These are phyloP conservation scores for Acanthosepion esculentum DNA, from an alignment of 2,888 invertebrate genomes.

Conservation along the genomic window DNA sequence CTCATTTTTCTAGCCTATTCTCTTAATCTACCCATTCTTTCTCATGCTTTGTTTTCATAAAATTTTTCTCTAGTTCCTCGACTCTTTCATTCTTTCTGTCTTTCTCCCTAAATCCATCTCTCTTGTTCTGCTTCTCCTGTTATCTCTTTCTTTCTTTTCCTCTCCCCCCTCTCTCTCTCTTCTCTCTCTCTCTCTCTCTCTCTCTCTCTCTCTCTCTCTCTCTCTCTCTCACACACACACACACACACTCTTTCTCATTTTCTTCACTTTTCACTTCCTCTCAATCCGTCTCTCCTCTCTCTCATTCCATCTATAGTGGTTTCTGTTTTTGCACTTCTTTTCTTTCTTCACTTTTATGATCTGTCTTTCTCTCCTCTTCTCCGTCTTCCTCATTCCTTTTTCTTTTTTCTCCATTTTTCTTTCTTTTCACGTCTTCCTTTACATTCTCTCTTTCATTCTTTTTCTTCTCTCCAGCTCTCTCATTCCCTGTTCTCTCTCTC, in stretches of 20 bases:
- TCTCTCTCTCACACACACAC: background rate
- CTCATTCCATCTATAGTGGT: background rate
- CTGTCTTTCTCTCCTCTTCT: background rate
- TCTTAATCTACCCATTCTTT: too few relatives aligned
- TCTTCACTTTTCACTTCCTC: background rate
- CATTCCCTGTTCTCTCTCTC: background rate
- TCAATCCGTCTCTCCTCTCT: background rate
- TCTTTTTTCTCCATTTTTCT: background rate
- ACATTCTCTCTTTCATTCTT: background rate
- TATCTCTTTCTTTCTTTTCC: background rate
- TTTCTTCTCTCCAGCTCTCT: background rate
- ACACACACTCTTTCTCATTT: background rate
- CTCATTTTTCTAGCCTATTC: too few relatives aligned
- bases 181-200: background rate
- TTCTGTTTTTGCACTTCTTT: background rate
- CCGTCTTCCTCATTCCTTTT: background rate
- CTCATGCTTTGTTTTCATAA: too few relatives aligned
- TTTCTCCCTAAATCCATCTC: background rate
- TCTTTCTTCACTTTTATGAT: too few relatives aligned
- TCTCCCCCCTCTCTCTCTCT: background rate
- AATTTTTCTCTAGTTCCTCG: too few relatives aligned
- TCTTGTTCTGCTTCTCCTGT: background rate
- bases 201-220: background rate
- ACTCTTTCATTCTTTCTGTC: too few relatives aligned
- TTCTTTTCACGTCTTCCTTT: background rate